These are phyloP conservation scores for Orbicella faveolata DNA, from an alignment of 64 coral and sea anemone genomes.

Conservation along the genomic window DNA sequence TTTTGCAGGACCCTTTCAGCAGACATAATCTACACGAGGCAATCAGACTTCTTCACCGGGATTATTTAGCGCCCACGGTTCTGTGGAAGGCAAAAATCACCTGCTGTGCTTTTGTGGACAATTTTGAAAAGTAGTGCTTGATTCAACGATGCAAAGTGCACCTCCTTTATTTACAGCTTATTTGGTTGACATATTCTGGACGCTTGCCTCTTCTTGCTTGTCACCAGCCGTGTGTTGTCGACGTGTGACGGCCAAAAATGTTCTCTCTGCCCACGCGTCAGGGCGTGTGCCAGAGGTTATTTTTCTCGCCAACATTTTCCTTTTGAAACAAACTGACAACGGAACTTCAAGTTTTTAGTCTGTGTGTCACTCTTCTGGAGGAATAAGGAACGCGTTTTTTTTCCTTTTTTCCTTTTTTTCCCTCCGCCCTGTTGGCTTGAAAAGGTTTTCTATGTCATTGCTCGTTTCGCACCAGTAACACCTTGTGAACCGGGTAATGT, in stretches of 20 bases:
- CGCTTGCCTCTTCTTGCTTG: background rate
- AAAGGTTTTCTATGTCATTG: background rate
- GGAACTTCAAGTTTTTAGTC: background rate
- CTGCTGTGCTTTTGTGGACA: background rate
- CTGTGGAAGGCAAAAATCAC: background rate
- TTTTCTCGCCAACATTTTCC: background rate
- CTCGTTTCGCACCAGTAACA: no score
- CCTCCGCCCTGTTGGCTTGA: background rate
- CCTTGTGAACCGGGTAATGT: no score
- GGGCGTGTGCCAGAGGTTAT: background rate
- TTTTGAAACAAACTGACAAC: background rate
- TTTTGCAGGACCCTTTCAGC: no score
- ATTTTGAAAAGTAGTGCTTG: background rate
- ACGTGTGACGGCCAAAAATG: background rate
- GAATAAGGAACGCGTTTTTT: background rate
- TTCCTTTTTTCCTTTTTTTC: background rate
- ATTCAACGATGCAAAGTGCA: background rate
- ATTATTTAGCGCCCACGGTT: background rate
- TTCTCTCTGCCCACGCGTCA: background rate
- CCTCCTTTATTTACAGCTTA: background rate
- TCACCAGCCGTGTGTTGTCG: background rate
- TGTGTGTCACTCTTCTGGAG: background rate
- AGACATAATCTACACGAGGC: no score
- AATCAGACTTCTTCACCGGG: no score
- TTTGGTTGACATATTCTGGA: background rate